Evolutionary conservation across 2,113 vertebrate genomes (phyloP).

Genomic region (Struthio camelus): DNA sequence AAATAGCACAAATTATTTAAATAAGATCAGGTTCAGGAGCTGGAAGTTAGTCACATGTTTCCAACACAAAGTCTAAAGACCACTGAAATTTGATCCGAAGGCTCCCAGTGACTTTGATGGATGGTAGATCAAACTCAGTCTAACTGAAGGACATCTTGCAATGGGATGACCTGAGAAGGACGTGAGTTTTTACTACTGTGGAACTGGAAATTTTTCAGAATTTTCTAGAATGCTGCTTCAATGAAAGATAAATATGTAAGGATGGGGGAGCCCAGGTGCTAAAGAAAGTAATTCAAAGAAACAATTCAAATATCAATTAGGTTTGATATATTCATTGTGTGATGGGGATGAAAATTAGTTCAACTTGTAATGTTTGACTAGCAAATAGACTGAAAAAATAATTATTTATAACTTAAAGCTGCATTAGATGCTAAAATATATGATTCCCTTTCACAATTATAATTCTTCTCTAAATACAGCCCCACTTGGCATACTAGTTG

Average conservation of each 20-base stretch:
- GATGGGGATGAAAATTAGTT: background rate
- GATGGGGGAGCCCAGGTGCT: background rate
- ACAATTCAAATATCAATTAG: no score
- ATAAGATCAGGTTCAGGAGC: background rate
- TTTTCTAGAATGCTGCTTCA: background rate
- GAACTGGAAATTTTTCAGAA: background rate
- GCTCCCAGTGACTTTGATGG: background rate
- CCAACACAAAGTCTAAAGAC: background rate
- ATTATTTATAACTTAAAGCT: background rate
- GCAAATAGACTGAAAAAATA: background rate
- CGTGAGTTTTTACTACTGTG: background rate
- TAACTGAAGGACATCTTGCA: background rate
- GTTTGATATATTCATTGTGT: background rate
- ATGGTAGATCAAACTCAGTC: background rate
- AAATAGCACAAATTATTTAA: background rate
- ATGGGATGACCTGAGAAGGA: background rate
- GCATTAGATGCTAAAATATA: slow-evolving; percentile 17
- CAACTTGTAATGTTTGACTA: background rate
- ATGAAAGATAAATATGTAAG: background rate
- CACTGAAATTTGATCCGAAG: background rate
- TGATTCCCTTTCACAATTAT: background rate
- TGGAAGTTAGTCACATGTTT: background rate
- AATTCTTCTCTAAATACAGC: slow-evolving; percentile 64
- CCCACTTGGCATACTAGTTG: slow-evolving; percentile 36
- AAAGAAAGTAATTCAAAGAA: background rate